Evolutionary conservation across 2,113 vertebrate genomes (phyloP).

Genomic region (Phainopepla nitens): DNA sequence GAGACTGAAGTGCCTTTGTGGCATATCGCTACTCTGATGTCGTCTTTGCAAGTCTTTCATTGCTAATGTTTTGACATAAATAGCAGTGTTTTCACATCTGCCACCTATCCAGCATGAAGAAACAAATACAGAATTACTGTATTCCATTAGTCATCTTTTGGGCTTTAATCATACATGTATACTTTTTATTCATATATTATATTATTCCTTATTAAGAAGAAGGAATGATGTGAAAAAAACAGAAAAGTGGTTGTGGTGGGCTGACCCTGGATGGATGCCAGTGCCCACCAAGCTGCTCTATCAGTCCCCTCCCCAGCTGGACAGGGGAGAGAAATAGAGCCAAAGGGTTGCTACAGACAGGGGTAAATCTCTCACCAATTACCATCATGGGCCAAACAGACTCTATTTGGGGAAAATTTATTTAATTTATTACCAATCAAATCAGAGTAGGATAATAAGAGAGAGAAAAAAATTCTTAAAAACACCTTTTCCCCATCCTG

Average conservation of each 20-base stretch:
- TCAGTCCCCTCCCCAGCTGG: not conserved
- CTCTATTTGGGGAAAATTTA: not conserved
- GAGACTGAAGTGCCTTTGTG: slow-evolving; percentile 1
- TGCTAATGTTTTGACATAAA: not conserved
- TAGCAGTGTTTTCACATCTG: not conserved
- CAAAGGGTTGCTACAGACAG: not conserved
- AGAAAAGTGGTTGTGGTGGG: not conserved
- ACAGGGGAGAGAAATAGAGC: not conserved
- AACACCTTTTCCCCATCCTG: not conserved
- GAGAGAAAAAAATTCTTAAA: not conserved
- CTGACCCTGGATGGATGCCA: not conserved
- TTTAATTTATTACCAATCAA: not conserved
- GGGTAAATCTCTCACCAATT: not conserved
- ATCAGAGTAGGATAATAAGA: not conserved
- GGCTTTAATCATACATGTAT: not conserved
- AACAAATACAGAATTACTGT: not conserved
- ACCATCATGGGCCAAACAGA: not conserved
- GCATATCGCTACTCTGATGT: not conserved
- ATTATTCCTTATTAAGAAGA: not conserved
- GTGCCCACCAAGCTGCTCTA: not conserved
- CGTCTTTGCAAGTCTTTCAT: not conserved
- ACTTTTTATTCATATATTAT: not conserved
- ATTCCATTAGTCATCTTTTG: not conserved
- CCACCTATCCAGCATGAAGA: not conserved
- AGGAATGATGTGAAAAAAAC: not conserved